Conservation (phyloP, 2,888 invertebrate species). For the Sarcophaga rosellei region DNA sequence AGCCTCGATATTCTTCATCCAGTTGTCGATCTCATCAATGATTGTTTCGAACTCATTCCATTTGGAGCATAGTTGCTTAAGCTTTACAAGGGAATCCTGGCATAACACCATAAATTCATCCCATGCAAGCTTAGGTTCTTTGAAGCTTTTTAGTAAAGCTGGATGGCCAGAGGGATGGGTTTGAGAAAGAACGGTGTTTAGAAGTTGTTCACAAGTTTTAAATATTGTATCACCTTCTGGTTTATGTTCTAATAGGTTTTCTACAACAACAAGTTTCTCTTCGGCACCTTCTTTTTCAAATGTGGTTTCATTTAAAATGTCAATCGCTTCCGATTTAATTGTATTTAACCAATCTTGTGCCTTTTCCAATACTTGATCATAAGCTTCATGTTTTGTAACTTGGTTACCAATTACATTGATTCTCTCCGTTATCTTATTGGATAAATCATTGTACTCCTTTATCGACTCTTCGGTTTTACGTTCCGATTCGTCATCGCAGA, state of each 20-base stretch:
- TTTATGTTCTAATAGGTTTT: constrained; percentile 88
- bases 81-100: constrained; percentile 86
- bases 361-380: constrained; percentile 90
- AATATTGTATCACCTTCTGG: constrained; percentile 88
- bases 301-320: constrained; percentile 89
- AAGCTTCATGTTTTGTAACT: constrained; percentile 91
- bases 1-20: constrained; percentile 93
- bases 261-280: constrained; percentile 87
- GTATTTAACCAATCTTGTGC: constrained; percentile 91
- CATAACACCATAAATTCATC: constrained; percentile 88
- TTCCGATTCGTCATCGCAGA: constrained; percentile 91
- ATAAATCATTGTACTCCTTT: constrained; percentile 86
- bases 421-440: constrained; percentile 86
- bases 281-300: constrained; percentile 91
- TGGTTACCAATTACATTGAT: constrained; percentile 87
- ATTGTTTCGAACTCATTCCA: constrained; percentile 91
- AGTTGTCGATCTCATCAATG: constrained; percentile 89
- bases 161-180: constrained; percentile 91
- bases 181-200: constrained; percentile 88
- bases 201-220: constrained; percentile 86
- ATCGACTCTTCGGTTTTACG: constrained; percentile 88
- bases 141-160: constrained; percentile 87
- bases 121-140: constrained; percentile 89
- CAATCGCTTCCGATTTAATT: constrained; percentile 89
- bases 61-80: constrained; percentile 89